Evolutionary conservation across 2,888 invertebrate species (phyloP).

Genomic region (Belgica antarctica): DNA sequence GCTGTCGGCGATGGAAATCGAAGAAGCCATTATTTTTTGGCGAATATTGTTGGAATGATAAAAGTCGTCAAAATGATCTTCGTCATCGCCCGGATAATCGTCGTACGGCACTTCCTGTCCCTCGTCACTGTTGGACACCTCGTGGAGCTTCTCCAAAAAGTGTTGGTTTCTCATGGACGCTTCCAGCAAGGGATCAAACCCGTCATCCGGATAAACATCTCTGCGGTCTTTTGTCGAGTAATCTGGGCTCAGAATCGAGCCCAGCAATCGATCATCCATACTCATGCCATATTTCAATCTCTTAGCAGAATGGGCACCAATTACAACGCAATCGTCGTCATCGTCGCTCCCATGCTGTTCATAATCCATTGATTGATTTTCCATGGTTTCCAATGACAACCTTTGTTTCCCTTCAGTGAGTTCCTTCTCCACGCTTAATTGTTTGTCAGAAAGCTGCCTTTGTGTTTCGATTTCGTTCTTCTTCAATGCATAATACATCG

Average conservation of each 20-base stretch:
- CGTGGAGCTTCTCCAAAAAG: conserved; percentile 35
- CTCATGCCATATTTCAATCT: conserved; percentile 35
- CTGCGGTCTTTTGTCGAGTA: not conserved
- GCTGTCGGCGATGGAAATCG: conserved; percentile 52
- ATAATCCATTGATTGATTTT: conserved; percentile 12
- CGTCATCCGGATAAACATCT: conserved; percentile 8
- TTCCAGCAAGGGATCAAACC: conserved; percentile 29
- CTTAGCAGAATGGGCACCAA: not conserved
- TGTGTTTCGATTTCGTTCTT: conserved; percentile 48
- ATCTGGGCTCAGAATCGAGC: conserved; percentile 35
- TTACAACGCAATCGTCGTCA: conserved; percentile 29
- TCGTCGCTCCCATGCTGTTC: too few species aligned
- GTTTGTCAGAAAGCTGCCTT: conserved; percentile 14
- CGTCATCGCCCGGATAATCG: not conserved
- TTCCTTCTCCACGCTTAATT: not conserved
- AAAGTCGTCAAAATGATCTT: conserved; percentile 42
- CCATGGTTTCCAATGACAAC: not conserved
- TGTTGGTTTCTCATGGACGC: conserved; percentile 1
- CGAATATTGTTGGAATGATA: conserved; percentile 45
- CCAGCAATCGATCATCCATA: conserved; percentile 41
- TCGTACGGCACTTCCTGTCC: not conserved
- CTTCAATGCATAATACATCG: conserved; percentile 48
- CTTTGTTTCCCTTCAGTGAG: not conserved
- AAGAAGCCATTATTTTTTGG: conserved; percentile 52
- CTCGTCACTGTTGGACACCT: conserved; percentile 2